Percentiles rank a stretch among this genome's conserved stretches.
Conservation (phyloP, 2,797 vertebrate species). For the Spea hammondii region DNA sequence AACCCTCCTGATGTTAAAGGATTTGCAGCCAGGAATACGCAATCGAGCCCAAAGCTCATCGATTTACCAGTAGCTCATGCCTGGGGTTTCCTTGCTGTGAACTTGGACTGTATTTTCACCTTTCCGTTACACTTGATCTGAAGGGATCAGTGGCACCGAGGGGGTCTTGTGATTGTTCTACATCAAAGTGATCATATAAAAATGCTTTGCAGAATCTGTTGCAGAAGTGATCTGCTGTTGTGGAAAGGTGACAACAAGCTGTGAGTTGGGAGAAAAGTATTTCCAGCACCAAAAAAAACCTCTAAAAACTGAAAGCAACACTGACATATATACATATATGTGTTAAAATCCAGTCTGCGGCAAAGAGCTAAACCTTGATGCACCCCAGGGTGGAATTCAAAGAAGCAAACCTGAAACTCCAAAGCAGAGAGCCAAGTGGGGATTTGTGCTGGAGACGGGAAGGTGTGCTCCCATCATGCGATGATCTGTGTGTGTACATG, state of each 20-base stretch:
- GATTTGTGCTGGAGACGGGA: slow-evolving; percentile 30
- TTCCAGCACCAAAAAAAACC: background rate
- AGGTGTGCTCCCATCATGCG: slow-evolving; percentile 33
- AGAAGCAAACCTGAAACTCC: slow-evolving; percentile 14
- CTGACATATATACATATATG: background rate
- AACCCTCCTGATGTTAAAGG: slow-evolving; percentile 75
- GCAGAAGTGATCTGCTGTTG: background rate
- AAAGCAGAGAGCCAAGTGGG: slow-evolving; percentile 29
- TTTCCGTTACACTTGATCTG: slow-evolving; percentile 22
- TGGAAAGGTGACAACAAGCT: background rate
- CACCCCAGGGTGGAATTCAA: slow-evolving; percentile 8
- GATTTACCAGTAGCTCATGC: slow-evolving; percentile 70
- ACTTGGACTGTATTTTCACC: slow-evolving; percentile 53
- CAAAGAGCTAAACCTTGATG: slow-evolving; percentile 7
- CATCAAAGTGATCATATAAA: slow-evolving; percentile 8
- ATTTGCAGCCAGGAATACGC: slow-evolving; percentile 86
- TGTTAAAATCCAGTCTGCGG: background rate
- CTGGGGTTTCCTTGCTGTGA: slow-evolving; percentile 56
- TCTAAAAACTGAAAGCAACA: background rate
- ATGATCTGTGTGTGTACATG: slow-evolving; percentile 33
- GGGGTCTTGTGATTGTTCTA: slow-evolving; percentile 26
- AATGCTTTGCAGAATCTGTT: slow-evolving; percentile 12
- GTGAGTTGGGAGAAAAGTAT: slow-evolving; percentile 8
- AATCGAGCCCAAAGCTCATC: slow-evolving; percentile 93
- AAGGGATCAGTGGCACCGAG: background rate